Base-by-base conservation (phyloP, 2,888 invertebrate species). In the Lasiommata megera region DNA sequence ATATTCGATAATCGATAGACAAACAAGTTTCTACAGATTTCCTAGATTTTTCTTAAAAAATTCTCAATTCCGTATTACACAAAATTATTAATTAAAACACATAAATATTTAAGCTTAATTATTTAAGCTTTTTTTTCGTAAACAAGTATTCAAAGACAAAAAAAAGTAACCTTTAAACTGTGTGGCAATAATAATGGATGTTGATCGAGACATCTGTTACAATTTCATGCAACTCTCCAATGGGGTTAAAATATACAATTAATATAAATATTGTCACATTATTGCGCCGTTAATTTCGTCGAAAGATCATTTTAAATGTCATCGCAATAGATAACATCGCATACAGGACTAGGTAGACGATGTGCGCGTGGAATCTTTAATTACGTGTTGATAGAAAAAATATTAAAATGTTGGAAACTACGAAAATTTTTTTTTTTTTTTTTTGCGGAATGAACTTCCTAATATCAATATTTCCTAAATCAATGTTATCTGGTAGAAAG, bases 271-370 rank as follows among this genome's bases (percentile, higher is more conserved):
- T 41, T 44, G 51, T 31, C 48, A 50, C 37, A 43, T 56, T n/a
- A n/a, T 18, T 18, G 12, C 23, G 38, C 37, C 34, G 12, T 54
- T 41, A 52, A 55, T 17, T 34, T 46, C 16, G 23, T 31, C 34
- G 40, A 46, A 40, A 36, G 52, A 40, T 51, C 31, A 44, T 52
- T 44, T 36, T 51, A 51, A 57, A 60, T 54, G 57, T 58, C 58
- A 55, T 47, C 58, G 18, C 37, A 14, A 51, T 38, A 51, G 58
- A 51, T 59, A 55, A 11, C 46, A 59, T 59, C 55, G 29, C 17
- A 18, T 37, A 23, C 7, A 12, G 7, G 17, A 43, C 23, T 23
- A 34, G 34, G 23, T 23, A 23, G 11, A 46, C 16, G 29, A 6
- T 9, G 14, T 46, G 29, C 14, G 14, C 6, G 29, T 46, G 14